These are phyloP conservation scores for Rosalia funebris DNA, from an alignment of 2,888 invertebrate genomes.

Conservation along the genomic window DNA sequence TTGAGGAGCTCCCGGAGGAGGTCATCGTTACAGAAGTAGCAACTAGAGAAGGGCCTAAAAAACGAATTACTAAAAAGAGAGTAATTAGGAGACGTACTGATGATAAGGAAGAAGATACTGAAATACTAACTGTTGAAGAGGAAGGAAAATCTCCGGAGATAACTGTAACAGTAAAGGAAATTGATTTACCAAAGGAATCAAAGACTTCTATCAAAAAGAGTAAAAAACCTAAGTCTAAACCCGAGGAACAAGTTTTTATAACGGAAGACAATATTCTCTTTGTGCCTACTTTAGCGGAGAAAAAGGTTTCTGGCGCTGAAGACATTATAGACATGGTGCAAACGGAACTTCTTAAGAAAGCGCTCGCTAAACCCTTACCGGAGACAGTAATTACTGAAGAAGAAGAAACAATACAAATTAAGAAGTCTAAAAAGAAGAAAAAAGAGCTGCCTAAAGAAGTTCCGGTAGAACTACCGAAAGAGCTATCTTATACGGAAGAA, in stretches of 20 bases:
- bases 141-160: slow-evolving; percentile 59
- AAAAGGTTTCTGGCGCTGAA: slow-evolving; percentile 54
- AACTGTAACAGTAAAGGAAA: slow-evolving; percentile 59
- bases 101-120: slow-evolving; percentile 55
- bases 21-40: slow-evolving; percentile 37
- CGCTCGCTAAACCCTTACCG: slow-evolving; percentile 44
- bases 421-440: slow-evolving; percentile 50
- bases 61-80: slow-evolving; percentile 55
- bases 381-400: slow-evolving; percentile 32
- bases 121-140: slow-evolving; percentile 58
- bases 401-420: slow-evolving; percentile 55
- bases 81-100: slow-evolving; percentile 50
- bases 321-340: slow-evolving; percentile 54
- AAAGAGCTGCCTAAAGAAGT: too few relatives aligned
- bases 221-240: slow-evolving; percentile 37
- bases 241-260: slow-evolving; percentile 47
- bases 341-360: slow-evolving; percentile 55
- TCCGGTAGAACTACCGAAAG: slow-evolving; percentile 33
- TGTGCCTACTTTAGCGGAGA: slow-evolving; percentile 53
- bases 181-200: slow-evolving; percentile 31
- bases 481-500: slow-evolving; percentile 52
- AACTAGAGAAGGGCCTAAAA: slow-evolving; percentile 50
- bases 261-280: slow-evolving; percentile 45
- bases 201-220: slow-evolving; percentile 34
- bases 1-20: slow-evolving; percentile 51